Evolutionary conservation across 2,113 vertebrate genomes (phyloP).

Genomic region (Columba janthina): DNA sequence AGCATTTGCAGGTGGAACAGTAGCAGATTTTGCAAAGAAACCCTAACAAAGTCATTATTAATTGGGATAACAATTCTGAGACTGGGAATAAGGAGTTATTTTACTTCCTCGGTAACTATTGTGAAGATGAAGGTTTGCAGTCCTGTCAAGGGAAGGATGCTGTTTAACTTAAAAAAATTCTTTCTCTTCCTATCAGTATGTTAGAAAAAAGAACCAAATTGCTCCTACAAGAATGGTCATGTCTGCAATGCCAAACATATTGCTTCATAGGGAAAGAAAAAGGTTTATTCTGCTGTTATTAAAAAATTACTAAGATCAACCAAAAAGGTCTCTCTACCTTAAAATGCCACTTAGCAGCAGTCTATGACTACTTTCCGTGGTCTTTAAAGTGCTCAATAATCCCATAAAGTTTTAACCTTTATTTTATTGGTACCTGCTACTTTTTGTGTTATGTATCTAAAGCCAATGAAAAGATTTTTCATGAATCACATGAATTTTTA

Average conservation of each 20-base stretch:
- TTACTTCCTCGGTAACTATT: neutral
- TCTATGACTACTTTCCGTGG: neutral
- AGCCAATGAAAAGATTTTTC: constrained; percentile 7
- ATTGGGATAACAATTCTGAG: neutral
- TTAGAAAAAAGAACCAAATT: neutral
- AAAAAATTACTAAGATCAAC: neutral
- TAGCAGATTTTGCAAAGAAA: neutral
- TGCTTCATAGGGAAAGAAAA: neutral
- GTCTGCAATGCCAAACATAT: neutral
- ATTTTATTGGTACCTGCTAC: constrained; percentile 16
- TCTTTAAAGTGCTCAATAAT: constrained; percentile 8
- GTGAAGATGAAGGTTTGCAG: neutral
- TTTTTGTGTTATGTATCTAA: neutral
- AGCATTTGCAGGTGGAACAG: neutral
- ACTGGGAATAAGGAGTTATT: neutral
- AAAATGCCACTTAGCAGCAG: neutral
- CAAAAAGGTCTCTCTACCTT: neutral
- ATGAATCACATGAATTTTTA: neutral
- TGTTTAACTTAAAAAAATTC: neutral
- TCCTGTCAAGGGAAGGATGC: neutral
- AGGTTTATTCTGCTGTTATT: neutral
- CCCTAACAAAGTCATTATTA: neutral
- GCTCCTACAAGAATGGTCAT: neutral
- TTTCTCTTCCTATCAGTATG: neutral
- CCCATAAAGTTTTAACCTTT: constrained; percentile 27